Conservation (phyloP, 2,888 invertebrate genomes). For the Deladenus siricidicola region DNA sequence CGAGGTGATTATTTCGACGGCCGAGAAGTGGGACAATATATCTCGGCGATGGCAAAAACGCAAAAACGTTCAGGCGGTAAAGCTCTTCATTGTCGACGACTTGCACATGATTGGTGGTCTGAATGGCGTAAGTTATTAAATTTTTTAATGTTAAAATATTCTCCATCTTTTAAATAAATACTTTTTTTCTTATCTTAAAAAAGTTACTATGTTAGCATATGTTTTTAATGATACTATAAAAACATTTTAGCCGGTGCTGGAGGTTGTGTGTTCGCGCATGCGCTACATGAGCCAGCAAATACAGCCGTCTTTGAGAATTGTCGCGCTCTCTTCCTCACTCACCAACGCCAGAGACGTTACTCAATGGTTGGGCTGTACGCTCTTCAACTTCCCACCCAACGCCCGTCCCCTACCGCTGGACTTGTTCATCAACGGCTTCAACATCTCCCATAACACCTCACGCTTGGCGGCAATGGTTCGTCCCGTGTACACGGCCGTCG, state of each 20-base stretch:
- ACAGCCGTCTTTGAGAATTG: slow-evolving; percentile 60
- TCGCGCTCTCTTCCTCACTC: slow-evolving; percentile 83
- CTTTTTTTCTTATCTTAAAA: no score
- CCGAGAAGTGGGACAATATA: slow-evolving; percentile 81
- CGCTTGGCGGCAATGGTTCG: slow-evolving; percentile 94
- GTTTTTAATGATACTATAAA: no score
- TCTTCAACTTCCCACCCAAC: slow-evolving; percentile 97
- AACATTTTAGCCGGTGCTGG: slow-evolving; percentile 70
- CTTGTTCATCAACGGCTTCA: slow-evolving; percentile 89
- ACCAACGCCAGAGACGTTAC: slow-evolving; percentile 70
- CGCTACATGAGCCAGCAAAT: slow-evolving; percentile 88
- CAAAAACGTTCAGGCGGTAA: slow-evolving; percentile 92
- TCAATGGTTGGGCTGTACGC: slow-evolving; percentile 65
- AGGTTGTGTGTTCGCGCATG: slow-evolving; percentile 81
- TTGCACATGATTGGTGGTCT: slow-evolving; percentile 66
- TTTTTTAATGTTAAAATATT: background rate
- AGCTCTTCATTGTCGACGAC: slow-evolving; percentile 91
- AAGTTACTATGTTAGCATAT: no score
- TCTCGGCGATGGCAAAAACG: slow-evolving; percentile 79
- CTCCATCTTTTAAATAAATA: background rate
- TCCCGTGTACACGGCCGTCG: slow-evolving; percentile 85
- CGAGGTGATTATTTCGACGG: slow-evolving; percentile 85
- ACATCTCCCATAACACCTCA: slow-evolving; percentile 92
- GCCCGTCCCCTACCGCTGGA: slow-evolving; percentile 89
- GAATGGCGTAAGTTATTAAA: slow-evolving; percentile 55